A percentile compares a stretch with the other conserved stretches of the same genome.
Evolutionary conservation across 2,888 invertebrate genomes (phyloP).

Genomic region (Eurytoma californica): DNA sequence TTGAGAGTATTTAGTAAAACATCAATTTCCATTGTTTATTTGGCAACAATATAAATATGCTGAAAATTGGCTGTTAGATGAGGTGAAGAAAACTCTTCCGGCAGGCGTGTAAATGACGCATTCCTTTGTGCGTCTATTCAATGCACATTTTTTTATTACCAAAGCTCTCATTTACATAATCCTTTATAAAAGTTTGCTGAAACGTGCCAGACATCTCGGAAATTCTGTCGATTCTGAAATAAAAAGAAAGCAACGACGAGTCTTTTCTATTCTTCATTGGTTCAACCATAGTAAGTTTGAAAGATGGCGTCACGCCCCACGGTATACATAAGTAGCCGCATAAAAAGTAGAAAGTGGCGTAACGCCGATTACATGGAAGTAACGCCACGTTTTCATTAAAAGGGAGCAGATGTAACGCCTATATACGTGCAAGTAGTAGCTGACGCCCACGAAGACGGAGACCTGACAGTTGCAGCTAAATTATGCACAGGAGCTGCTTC

Average conservation of each 20-base stretch:
- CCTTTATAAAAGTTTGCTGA: background rate
- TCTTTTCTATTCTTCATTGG: background rate
- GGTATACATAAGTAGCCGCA: slow-evolving; percentile 8
- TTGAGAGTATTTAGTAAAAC: too few species aligned
- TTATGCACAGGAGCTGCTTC: background rate
- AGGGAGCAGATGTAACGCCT: background rate
- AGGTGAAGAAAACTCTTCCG: background rate
- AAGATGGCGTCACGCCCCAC: slow-evolving; percentile 11
- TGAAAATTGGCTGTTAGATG: background rate
- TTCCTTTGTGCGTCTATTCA: background rate
- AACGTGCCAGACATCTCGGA: background rate
- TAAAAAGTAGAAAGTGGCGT: slow-evolving; percentile 62
- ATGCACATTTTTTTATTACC: background rate
- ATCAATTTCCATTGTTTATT: background rate
- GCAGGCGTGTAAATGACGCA: background rate
- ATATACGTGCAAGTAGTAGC: slow-evolving; percentile 1
- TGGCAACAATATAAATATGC: background rate
- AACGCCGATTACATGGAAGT: slow-evolving; percentile 56
- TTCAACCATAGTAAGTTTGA: slow-evolving; percentile 6
- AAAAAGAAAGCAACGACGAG: background rate
- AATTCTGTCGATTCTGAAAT: background rate
- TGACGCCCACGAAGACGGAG: slow-evolving; percentile 1
- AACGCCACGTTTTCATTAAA: slow-evolving; percentile 3
- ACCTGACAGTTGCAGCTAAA: background rate
- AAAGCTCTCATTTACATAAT: background rate